Base-by-base conservation (phyloP, 2,113 vertebrate genomes). In the Calyptomena viridis region DNA sequence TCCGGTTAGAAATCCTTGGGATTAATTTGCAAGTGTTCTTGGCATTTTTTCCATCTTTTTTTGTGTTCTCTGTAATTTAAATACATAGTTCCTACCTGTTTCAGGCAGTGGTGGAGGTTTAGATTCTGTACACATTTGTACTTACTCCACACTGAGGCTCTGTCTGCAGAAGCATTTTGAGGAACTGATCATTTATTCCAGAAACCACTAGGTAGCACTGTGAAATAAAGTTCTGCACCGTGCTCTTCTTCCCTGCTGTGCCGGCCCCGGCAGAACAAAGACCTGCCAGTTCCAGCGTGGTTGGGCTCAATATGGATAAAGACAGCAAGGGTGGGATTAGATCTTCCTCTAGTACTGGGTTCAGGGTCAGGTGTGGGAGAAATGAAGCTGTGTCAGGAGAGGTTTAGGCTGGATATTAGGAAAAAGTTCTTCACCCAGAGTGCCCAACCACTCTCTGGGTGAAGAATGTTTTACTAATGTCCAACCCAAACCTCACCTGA, bases 141-240 rank as follows among this genome's bases (percentile, higher is more conserved):
- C 42, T 69, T 73, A 3, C n/a, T 33, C 50, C 58, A 1, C 15
- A 2, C 1, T 1, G 30, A 52, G 16, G 33, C 19, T 58, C 58
- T 44, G 49, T 8, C 37, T 9, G 8, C 21, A 21, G 19, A 8
- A n/a, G 13, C 27, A 0, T 79, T 74, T 49, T 39, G 60, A 27
- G 6, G 8, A 37, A 14, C 46, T 11, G 81, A 69, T 40, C n/a
- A 1, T 87, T 93, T 73, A 30, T 69, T 21, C 42, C 77, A 83
- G 83, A 30, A 78, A 20, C 93, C 97, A 91, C 96, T 97, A 97
- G 97, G 95, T 97, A 95, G 97, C 96, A 97, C 77, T 94, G 87
- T 91, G 96, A 95, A 96, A 94, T 96, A 94, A 97, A 84, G 71
- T 91, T 96, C 89, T 83, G 81, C 47, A 0, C 28, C 37, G 2